Conservation (phyloP, 2,113 vertebrate species). For the Nanorana parkeri region DNA sequence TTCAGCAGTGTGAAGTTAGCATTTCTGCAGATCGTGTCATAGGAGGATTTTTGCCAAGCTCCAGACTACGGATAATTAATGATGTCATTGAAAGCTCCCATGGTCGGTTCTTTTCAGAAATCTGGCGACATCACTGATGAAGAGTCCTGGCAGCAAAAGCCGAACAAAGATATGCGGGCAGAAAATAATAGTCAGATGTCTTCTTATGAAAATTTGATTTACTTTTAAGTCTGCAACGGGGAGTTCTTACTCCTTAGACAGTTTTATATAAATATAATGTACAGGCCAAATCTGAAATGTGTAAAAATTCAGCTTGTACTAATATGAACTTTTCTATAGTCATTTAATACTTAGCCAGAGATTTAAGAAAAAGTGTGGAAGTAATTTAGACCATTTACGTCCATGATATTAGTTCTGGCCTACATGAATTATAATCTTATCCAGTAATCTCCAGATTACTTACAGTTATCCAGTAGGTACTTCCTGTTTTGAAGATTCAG, state of each 20-base stretch:
- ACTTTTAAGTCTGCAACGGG: slow-evolving; percentile 63
- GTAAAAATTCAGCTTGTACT: neutral
- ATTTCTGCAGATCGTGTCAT: slow-evolving; percentile 66
- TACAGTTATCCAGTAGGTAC: too few relatives aligned
- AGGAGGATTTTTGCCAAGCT: slow-evolving; percentile 73
- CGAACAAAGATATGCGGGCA: slow-evolving; percentile 77
- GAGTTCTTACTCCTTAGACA: neutral
- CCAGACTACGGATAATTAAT: slow-evolving; percentile 83
- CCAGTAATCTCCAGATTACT: too few relatives aligned
- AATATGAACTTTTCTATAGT: slow-evolving; percentile 3
- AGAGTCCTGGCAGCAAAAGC: slow-evolving; percentile 75
- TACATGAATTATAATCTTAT: too few relatives aligned
- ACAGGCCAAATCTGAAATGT: neutral
- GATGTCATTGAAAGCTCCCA: slow-evolving; percentile 80
- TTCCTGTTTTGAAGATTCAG: too few relatives aligned
- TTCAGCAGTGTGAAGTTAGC: slow-evolving; percentile 72
- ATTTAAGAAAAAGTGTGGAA: too few relatives aligned
- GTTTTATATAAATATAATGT: slow-evolving; percentile 10
- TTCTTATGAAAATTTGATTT: slow-evolving; percentile 73
- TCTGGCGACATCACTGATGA: slow-evolving; percentile 78
- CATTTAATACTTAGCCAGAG: too few relatives aligned
- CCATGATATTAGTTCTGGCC: too few relatives aligned
- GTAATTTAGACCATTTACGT: too few relatives aligned
- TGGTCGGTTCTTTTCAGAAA: slow-evolving; percentile 78
- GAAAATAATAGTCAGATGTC: slow-evolving; percentile 82